Evolutionary conservation across 2,113 vertebrate genomes (phyloP).

Genomic region (Microcebus jonahi): DNA sequence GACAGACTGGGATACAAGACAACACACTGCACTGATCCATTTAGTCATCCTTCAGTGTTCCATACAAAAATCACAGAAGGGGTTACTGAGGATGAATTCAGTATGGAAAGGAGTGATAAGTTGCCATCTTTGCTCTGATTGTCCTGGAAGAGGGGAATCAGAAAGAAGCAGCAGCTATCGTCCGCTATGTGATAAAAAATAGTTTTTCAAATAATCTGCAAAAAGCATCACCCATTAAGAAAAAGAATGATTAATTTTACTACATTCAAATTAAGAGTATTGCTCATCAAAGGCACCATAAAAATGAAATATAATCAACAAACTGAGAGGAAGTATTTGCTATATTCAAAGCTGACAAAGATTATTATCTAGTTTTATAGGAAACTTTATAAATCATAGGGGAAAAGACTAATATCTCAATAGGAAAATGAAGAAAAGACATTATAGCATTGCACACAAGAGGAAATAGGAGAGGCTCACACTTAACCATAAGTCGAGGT

Average conservation of each 20-base stretch:
- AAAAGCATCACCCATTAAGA: neutral
- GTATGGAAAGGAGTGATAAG: neutral
- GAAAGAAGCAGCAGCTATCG: neutral
- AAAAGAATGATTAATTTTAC: neutral
- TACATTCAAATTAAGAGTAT: neutral
- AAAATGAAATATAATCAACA: neutral
- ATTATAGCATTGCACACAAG: neutral
- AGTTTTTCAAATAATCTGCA: neutral
- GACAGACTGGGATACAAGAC: neutral
- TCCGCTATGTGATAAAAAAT: neutral
- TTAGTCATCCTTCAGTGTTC: neutral
- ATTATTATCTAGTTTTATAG: neutral
- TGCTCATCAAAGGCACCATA: neutral
- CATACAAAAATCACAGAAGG: neutral
- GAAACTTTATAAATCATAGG: neutral
- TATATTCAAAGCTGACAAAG: neutral
- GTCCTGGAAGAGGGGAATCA: neutral
- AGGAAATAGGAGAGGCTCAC: neutral
- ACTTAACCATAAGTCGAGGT: neutral
- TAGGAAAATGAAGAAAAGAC: neutral
- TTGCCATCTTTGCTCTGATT: neutral
- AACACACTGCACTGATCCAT: neutral
- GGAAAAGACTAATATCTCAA: neutral
- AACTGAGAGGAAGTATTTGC: neutral
- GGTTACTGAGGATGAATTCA: neutral